Conservation (phyloP, 2,113 vertebrate genomes). For the Pygoscelis adeliae region DNA sequence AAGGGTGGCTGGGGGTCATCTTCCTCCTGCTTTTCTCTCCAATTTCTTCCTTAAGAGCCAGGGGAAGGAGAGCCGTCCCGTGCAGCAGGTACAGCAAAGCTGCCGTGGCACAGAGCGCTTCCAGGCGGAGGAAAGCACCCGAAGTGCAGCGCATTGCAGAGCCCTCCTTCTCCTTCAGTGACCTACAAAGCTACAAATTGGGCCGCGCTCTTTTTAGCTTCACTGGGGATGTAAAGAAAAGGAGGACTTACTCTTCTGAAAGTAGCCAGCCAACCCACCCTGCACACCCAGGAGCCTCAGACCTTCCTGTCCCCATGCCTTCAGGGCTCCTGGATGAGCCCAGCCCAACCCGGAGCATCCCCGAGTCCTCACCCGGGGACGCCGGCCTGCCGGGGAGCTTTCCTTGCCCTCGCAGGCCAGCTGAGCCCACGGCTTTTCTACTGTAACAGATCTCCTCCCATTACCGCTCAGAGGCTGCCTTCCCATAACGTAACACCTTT, state of each 20-base stretch:
- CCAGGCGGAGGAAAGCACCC: background rate
- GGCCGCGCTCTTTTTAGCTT: conserved; percentile 16
- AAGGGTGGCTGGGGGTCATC: background rate
- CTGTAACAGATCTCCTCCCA: background rate
- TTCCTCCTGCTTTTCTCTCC: background rate
- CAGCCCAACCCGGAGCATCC: rapidly evolving
- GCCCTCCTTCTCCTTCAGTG: conserved; percentile 25
- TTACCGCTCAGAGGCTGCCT: background rate
- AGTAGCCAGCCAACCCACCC: background rate
- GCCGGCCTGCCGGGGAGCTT: background rate
- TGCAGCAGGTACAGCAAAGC: background rate
- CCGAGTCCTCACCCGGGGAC: background rate
- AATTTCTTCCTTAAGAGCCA: background rate
- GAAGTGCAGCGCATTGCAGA: background rate
- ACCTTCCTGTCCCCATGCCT: background rate
- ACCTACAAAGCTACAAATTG: conserved; percentile 40
- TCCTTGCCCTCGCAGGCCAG: background rate
- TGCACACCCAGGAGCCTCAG: rapidly evolving
- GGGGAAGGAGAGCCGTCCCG: rapidly evolving
- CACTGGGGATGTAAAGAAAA: background rate
- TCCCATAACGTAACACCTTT: background rate
- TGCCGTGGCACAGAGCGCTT: background rate
- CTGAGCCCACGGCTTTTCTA: background rate
- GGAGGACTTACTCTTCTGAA: background rate
- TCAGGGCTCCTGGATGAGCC: background rate